These are phyloP conservation scores for Cynopterus brachyotis DNA, from an alignment of 2,113 vertebrate genomes.

Conservation along the genomic window DNA sequence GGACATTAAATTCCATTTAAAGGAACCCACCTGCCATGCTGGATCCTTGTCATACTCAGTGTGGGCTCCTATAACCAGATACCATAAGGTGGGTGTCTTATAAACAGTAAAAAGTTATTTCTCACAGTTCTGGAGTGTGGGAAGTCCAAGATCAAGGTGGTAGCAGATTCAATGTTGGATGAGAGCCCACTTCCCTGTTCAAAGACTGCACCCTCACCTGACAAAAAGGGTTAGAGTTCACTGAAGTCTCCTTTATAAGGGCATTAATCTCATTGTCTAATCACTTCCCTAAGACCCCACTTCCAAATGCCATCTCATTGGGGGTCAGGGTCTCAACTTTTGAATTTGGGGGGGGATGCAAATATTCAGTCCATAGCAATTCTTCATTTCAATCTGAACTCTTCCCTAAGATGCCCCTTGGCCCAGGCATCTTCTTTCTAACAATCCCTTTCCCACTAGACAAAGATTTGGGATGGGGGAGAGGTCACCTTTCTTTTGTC, in stretches of 20 bases:
- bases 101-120: neutral
- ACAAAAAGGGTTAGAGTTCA: fast-evolving
- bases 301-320: neutral
- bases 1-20: neutral
- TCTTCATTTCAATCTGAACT: neutral
- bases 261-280: neutral
- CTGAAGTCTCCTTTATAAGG: neutral
- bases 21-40: neutral
- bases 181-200: neutral
- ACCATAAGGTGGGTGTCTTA: neutral
- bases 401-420: neutral
- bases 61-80: neutral
- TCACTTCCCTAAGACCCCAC: neutral
- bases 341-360: neutral
- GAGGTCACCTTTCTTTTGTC: neutral
- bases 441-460: neutral
- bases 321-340: neutral
- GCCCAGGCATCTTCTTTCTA: neutral
- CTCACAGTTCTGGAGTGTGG: neutral
- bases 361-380: neutral
- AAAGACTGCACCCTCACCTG: fast-evolving
- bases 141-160: neutral
- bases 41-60: neutral
- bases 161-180: neutral
- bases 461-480: neutral